Conservation (phyloP, 1,140 invertebrate genomes). For the Pseudomyrmex concolor region DNA sequence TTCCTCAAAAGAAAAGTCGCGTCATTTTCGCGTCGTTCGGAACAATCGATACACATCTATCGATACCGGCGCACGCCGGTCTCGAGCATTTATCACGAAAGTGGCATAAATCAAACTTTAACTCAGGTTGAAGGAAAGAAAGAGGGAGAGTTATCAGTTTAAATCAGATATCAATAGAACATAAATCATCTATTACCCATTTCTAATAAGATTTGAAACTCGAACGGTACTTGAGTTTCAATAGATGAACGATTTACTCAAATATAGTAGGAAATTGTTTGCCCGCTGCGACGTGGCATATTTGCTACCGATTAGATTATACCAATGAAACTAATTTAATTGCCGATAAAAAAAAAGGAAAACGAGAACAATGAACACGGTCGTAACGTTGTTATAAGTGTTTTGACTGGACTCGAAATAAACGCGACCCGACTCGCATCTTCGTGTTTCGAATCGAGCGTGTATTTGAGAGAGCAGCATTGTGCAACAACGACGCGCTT, state of each 20-base stretch:
- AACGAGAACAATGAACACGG: not conserved
- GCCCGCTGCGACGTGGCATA: too few relatives aligned
- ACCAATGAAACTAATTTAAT: not conserved
- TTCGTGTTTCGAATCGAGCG: constrained; percentile 52
- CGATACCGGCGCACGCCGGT: not conserved
- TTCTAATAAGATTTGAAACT: not conserved
- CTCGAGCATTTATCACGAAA: constrained; percentile 17
- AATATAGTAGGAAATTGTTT: not conserved
- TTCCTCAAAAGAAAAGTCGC: constrained; percentile 33
- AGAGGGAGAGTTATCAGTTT: constrained; percentile 13
- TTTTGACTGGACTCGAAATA: constrained; percentile 27
- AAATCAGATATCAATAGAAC: constrained; percentile 6
- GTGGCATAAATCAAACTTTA: constrained; percentile 44
- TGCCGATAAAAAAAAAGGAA: not conserved
- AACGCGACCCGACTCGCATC: constrained; percentile 16
- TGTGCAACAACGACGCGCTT: constrained; percentile 17
- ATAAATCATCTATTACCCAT: not conserved
- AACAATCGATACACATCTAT: constrained; percentile 20
- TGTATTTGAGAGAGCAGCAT: constrained; percentile 20
- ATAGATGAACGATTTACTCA: not conserved
- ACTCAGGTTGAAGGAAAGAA: too few relatives aligned
- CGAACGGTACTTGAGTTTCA: not conserved
- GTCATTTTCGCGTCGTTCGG: constrained; percentile 37
- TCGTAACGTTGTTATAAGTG: not conserved
- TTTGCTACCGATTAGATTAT: not conserved